Conservation (phyloP, 2,113 vertebrate species). For the Coturnix japonica region DNA sequence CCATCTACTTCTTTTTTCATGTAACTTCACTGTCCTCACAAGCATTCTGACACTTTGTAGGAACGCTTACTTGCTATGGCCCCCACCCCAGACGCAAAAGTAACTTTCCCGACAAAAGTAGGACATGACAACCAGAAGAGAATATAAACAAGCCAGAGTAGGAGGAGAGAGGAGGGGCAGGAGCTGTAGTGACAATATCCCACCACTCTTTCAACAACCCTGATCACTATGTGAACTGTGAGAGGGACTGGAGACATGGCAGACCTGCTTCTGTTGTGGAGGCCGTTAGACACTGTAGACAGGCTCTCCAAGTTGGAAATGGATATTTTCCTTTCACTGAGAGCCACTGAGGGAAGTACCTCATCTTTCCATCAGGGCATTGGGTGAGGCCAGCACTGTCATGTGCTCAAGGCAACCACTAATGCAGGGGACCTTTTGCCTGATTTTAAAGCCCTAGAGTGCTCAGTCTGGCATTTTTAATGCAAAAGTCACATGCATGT, state of each 20-base stretch:
- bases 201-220: fast-evolving
- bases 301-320: background rate
- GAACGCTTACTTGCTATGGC: background rate
- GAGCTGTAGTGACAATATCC: background rate
- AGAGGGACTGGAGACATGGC: background rate
- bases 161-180: background rate
- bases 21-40: background rate
- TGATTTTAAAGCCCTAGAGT: background rate
- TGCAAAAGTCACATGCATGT: background rate
- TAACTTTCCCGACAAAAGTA: background rate
- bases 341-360: background rate
- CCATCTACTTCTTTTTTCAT: background rate
- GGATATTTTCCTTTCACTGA: background rate
- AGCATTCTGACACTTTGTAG: background rate
- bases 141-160: background rate
- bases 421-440: background rate
- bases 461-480: background rate
- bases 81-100: background rate
- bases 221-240: background rate
- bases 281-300: background rate
- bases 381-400: background rate
- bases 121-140: background rate
- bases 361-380: background rate
- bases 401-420: background rate
- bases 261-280: background rate